phyloP scores from a whole-genome alignment of 2,888 invertebrate species.

The Andrena marginata region DNA sequence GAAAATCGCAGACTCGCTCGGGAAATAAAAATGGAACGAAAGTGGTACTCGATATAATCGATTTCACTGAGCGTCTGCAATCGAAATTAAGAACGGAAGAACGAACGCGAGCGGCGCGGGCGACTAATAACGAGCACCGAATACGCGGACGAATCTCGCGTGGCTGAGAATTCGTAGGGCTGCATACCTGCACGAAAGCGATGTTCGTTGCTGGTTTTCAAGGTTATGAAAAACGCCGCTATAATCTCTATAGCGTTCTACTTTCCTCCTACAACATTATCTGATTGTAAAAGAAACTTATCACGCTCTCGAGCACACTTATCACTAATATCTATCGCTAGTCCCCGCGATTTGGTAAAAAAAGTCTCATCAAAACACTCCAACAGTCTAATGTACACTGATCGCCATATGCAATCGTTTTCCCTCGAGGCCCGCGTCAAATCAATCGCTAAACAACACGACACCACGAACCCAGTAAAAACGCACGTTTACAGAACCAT shows the following conservation, averaged over 20 bases:
- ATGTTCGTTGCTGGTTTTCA: constrained; percentile 32
- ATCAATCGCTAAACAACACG: constrained; percentile 53
- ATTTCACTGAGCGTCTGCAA: constrained; percentile 14
- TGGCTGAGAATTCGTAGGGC: background rate
- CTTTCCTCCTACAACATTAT: constrained; percentile 30
- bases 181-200: constrained; percentile 50
- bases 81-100: background rate
- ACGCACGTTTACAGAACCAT: background rate
- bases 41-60: constrained; percentile 37
- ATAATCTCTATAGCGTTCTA: constrained; percentile 43
- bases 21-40: constrained; percentile 44
- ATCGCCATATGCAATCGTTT: constrained; percentile 70
- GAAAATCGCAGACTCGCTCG: constrained; percentile 31
- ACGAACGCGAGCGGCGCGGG: background rate
- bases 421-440: constrained; percentile 63
- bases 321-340: constrained; percentile 22
- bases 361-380: constrained; percentile 60
- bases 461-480: background rate
- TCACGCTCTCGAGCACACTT: constrained; percentile 6
- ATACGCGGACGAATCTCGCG: background rate
- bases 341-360: constrained; percentile 30
- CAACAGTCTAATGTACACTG: constrained; percentile 49
- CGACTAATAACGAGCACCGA: background rate
- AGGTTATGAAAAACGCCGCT: constrained; percentile 70
- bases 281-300: constrained; percentile 8